A percentile compares a stretch with the other conserved stretches of the same genome.
These are phyloP conservation scores for Osedax frankpressi DNA, from an alignment of 2,888 invertebrate genomes.

Conservation along the genomic window DNA sequence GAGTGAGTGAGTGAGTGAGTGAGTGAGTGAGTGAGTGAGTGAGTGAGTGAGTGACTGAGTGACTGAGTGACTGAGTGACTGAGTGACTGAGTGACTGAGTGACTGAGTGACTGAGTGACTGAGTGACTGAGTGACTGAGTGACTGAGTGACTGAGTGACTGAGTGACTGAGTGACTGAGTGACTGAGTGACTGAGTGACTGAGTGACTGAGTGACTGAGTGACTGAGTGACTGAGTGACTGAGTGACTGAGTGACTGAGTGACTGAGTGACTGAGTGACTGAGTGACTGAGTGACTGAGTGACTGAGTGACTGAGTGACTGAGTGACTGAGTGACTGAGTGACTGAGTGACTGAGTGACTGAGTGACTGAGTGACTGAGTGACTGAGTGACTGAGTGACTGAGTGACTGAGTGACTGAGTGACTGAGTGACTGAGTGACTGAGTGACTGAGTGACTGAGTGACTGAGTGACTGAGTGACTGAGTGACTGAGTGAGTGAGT, in stretches of 20 bases:
- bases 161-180: not conserved
- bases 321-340: not conserved
- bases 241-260: not conserved
- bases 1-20: conserved; percentile 3
- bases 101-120: not conserved
- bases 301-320: not conserved
- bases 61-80: not conserved
- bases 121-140: not conserved
- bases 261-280: not conserved
- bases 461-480: too few species aligned
- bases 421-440: too few species aligned
- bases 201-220: conserved; percentile 2
- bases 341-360: too few species aligned
- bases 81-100: not conserved
- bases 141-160: not conserved
- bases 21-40: not conserved
- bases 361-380: too few species aligned
- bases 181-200: not conserved
- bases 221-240: not conserved
- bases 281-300: not conserved
- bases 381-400: too few species aligned
- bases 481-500: too few species aligned
- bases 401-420: too few species aligned
- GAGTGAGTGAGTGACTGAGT: not conserved
- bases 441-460: too few species aligned